Evolutionary conservation across 2,888 invertebrate species (phyloP), one percentile per base, ranked within the genome.

Genomic region (Pseudococcus jackbeardsleyi): DNA sequence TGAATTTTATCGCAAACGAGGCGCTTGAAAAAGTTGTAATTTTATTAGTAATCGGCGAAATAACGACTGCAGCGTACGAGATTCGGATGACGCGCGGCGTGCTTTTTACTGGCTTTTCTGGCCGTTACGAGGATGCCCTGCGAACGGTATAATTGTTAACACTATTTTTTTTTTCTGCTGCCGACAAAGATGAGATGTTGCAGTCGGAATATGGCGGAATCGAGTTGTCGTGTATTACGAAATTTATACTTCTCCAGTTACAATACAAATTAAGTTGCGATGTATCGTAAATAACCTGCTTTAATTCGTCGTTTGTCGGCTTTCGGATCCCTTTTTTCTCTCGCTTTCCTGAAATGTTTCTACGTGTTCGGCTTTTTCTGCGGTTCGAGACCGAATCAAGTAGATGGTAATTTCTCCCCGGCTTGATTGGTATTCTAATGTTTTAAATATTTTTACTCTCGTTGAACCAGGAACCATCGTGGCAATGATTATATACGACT

Each of bases 1-100:
- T 79, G 19, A 42, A 79, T 79, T 79, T 79, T 79, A 79, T 79
- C 42, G 79, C 79, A 79, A 42, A 42, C 42, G 26, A 33, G 79
- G n/a, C 79, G 79, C 39, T 79, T n/a, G 79, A 79, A 79, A 79
- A 79, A 79, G 42, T 79, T 79, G 79, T 79, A 79, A 79, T 72
- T 72, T 79, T 42, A 79, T 79, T 79, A 79, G 42, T 79, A 79
- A 79, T 79, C n/a, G 42, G 79, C 79, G 68, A 72, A 72, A 72
- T 72, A 72, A 72, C 68, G 26, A 72, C 33, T 72, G 33, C 19
- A 59, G 26, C 26, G 26, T 59, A 59, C 26, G 33, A 72, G 26
- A 9, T 72, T 33, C 68, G 33, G 11, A 33, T 59, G 19, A 59
- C 19, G 26, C 68, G 68, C 68, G 68, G 68, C 33, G 26, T 72